Conservation (phyloP, 53 echinoderm and acorn worm species). For the Stichopus horrens region DNA sequence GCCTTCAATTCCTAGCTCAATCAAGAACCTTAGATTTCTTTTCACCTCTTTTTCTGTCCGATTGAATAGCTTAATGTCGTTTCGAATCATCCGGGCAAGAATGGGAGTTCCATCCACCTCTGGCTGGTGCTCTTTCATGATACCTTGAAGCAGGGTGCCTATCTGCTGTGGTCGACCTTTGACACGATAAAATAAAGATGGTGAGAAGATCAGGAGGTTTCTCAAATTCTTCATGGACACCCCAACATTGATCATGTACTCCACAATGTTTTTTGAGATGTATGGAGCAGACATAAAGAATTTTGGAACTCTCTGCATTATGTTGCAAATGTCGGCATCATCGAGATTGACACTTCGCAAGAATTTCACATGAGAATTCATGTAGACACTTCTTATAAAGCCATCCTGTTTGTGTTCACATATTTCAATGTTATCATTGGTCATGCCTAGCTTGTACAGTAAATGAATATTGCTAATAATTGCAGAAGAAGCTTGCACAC, state of each 20-base stretch:
- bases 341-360: conserved; percentile 61
- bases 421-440: conserved; percentile 54
- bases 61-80: conserved; percentile 62
- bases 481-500: background rate
- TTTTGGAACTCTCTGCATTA: conserved; percentile 69
- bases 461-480: background rate
- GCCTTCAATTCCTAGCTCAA: conserved; percentile 56
- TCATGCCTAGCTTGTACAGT: conserved; percentile 19
- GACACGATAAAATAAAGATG: conserved; percentile 68
- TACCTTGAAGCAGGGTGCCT: conserved; percentile 51
- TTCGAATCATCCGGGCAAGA: conserved; percentile 66
- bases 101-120: conserved; percentile 44
- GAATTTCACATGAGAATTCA: conserved; percentile 49
- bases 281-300: conserved; percentile 66
- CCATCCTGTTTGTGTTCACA: conserved; percentile 41
- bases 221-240: conserved; percentile 66
- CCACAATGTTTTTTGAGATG: conserved; percentile 55
- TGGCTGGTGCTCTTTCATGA: conserved; percentile 67
- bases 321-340: conserved; percentile 62
- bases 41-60: conserved; percentile 59
- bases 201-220: conserved; percentile 63
- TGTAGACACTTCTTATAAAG: conserved; percentile 2
- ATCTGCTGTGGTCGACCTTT: conserved; percentile 59
- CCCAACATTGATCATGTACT: conserved; percentile 62
- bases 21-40: conserved; percentile 61